A percentile compares a stretch with the other conserved stretches of the same genome.
Evolutionary conservation across 2,888 invertebrate genomes (phyloP).

Genomic region (Meghimatium bilineatum): DNA sequence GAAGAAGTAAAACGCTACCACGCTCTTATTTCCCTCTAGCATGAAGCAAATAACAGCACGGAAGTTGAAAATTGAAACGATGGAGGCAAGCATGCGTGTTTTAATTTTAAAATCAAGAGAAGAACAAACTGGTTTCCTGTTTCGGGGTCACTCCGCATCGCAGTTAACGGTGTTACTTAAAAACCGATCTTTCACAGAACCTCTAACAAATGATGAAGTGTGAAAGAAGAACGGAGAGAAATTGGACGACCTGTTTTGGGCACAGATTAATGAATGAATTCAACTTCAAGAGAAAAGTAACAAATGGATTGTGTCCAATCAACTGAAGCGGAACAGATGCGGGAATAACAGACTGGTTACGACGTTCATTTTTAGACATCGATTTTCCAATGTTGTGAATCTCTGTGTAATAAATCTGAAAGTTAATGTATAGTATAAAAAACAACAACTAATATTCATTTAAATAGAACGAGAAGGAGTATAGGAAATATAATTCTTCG

Average conservation of each 20-base stretch:
- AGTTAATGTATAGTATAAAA: no score
- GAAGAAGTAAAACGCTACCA: not conserved
- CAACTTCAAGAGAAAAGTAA: not conserved
- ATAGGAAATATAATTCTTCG: no score
- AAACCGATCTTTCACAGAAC: constrained; percentile 15
- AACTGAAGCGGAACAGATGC: not conserved
- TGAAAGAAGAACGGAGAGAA: not conserved
- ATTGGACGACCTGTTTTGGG: not conserved
- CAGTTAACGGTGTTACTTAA: constrained; percentile 25
- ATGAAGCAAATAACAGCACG: not conserved
- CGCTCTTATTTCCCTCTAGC: not conserved
- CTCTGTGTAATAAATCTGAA: no score
- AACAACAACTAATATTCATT: no score
- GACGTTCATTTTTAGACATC: no score
- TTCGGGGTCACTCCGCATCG: not conserved
- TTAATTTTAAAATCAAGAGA: not conserved
- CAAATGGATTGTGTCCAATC: not conserved
- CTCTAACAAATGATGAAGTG: constrained; percentile 10
- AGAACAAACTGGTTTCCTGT: constrained; percentile 17
- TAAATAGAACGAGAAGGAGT: no score
- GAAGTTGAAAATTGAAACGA: constrained; percentile 9
- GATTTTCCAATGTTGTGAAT: no score
- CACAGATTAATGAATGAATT: not conserved
- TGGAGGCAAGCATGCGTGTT: constrained; percentile 8
- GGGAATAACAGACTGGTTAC: not conserved